Evolutionary conservation across 2,113 vertebrate species (phyloP).

Genomic region (Xenopus laevis): DNA sequence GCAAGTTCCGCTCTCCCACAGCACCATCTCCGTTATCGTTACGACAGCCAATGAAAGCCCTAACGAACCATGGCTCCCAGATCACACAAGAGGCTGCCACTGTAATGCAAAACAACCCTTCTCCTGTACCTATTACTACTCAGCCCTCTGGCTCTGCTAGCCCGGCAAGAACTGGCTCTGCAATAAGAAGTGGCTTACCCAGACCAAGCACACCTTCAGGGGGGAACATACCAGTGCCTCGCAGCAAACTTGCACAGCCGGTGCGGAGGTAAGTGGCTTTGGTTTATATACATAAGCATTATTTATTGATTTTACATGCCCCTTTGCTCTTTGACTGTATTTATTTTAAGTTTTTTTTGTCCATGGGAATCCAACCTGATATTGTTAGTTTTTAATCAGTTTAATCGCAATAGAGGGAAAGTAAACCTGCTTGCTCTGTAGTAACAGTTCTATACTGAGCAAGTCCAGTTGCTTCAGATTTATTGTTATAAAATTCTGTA

Average conservation of each 20-base stretch:
- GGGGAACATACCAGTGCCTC: slow-evolving; percentile 88
- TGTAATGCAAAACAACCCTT: slow-evolving; percentile 64
- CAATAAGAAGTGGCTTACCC: slow-evolving; percentile 81
- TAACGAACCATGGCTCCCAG: slow-evolving; percentile 71
- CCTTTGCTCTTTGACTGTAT: no score
- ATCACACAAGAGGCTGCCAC: slow-evolving; percentile 61
- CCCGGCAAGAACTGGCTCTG: slow-evolving; percentile 70
- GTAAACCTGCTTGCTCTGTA: no score
- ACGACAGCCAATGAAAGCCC: slow-evolving; percentile 89
- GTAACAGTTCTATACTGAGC: no score
- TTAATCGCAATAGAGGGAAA: no score
- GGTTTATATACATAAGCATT: no score
- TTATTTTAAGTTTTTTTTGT: no score
- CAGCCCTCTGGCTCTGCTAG: slow-evolving; percentile 61
- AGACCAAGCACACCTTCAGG: slow-evolving; percentile 81
- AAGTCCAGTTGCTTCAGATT: no score
- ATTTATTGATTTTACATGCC: no score
- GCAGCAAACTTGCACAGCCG: slow-evolving; percentile 94
- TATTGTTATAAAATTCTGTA: no score
- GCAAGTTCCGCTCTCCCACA: slow-evolving; percentile 86
- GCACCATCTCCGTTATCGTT: slow-evolving; percentile 87
- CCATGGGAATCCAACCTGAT: no score
- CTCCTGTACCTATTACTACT: slow-evolving; percentile 61
- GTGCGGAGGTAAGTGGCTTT: slow-evolving; percentile 81
- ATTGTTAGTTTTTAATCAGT: no score